Evolutionary conservation across 2,888 invertebrate genomes (phyloP).

Genomic region (Eucriotettix oculatus): DNA sequence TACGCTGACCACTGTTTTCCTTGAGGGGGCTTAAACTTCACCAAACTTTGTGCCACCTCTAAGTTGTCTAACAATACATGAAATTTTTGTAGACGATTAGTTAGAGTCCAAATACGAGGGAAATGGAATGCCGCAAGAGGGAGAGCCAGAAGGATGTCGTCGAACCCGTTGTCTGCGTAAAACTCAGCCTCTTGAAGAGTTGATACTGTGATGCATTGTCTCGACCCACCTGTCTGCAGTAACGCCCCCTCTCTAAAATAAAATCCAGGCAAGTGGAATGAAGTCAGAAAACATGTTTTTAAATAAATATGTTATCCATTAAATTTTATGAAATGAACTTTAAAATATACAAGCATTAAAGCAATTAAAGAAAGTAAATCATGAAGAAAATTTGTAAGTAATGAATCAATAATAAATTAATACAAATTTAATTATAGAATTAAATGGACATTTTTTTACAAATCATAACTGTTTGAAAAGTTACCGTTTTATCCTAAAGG

Average conservation of each 20-base stretch:
- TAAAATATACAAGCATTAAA: too few relatives aligned
- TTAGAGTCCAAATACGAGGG: slow-evolving; percentile 5
- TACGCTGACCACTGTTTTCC: slow-evolving; percentile 21
- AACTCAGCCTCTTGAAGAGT: slow-evolving; percentile 23
- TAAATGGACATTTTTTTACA: too few relatives aligned
- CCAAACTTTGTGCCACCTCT: slow-evolving; percentile 4
- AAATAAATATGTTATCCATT: neutral
- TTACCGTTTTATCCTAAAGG: too few relatives aligned
- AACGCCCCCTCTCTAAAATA: slow-evolving; percentile 20
- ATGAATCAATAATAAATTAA: too few relatives aligned
- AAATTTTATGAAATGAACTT: too few relatives aligned
- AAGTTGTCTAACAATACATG: slow-evolving; percentile 20
- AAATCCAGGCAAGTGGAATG: too few relatives aligned
- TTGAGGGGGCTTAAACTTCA: slow-evolving; percentile 6
- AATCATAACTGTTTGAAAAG: too few relatives aligned
- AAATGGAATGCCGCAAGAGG: slow-evolving; percentile 18
- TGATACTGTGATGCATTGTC: slow-evolving; percentile 20
- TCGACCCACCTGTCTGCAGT: slow-evolving; percentile 21
- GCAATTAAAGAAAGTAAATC: too few relatives aligned
- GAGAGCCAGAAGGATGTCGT: slow-evolving; percentile 22
- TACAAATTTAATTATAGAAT: too few relatives aligned
- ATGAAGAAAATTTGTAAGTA: too few relatives aligned
- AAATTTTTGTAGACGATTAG: slow-evolving; percentile 17
- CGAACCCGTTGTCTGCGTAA: slow-evolving; percentile 23
- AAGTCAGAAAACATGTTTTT: neutral